Percentiles rank a stretch among this genome's conserved stretches.
Conservation (phyloP, 2,797 vertebrate species). For the Falco peregrinus region DNA sequence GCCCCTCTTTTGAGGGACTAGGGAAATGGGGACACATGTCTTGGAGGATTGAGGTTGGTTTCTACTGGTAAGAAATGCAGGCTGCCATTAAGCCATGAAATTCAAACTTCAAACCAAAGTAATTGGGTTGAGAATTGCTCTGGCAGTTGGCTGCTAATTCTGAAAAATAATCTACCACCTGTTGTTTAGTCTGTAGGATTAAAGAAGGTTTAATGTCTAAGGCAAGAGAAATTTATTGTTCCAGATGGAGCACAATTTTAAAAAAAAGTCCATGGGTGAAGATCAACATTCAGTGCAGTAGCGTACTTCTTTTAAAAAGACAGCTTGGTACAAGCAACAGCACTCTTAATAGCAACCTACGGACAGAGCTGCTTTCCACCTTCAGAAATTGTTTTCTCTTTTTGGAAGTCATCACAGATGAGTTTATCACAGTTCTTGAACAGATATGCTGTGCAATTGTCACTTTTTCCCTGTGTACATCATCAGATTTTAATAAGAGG, state of each 20-base stretch:
- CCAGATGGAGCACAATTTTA: slow-evolving; percentile 5
- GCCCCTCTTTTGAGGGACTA: neutral
- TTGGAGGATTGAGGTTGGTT: neutral
- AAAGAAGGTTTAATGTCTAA: slow-evolving; percentile 32
- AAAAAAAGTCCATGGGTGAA: neutral
- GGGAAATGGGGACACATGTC: neutral
- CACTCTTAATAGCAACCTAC: neutral
- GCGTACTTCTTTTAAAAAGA: neutral
- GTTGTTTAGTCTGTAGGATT: slow-evolving; percentile 56
- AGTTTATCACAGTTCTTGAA: neutral
- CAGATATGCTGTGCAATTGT: neutral
- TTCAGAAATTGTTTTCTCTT: neutral
- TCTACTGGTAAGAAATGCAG: neutral
- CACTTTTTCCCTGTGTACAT: neutral
- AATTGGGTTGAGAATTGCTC: slow-evolving; percentile 18
- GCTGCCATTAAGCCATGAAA: neutral
- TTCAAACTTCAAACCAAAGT: neutral
- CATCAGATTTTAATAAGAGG: slow-evolving; percentile 18
- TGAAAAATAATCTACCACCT: slow-evolving; percentile 62
- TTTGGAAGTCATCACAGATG: neutral
- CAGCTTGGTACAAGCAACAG: neutral
- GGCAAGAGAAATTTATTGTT: slow-evolving; percentile 10
- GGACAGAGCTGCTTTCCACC: neutral
- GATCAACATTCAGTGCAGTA: neutral
- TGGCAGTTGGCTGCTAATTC: slow-evolving; percentile 51